A percentile compares a stretch with the other conserved stretches of the same genome.
These are phyloP conservation scores for Marmota monax DNA, from an alignment of 2,113 vertebrate genomes.

Conservation along the genomic window DNA sequence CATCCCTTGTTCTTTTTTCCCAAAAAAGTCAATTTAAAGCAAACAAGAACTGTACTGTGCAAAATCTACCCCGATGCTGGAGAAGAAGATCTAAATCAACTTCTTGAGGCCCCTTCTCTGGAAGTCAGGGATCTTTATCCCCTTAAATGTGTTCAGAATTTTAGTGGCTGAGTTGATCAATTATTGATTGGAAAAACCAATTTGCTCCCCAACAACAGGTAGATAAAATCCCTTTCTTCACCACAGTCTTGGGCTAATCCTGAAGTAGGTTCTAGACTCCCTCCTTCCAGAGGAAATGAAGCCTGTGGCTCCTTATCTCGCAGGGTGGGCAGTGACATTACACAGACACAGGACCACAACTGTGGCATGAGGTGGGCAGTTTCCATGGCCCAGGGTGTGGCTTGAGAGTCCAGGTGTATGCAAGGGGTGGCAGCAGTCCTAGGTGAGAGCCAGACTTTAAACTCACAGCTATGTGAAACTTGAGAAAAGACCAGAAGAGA, in stretches of 20 bases:
- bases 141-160: no score
- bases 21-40: not conserved
- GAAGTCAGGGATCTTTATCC: not conserved
- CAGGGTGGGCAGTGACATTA: not conserved
- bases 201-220: not conserved
- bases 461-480: no score
- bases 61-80: not conserved
- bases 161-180: not conserved
- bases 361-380: no score
- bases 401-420: not conserved
- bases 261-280: not conserved
- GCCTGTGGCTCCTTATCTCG: not conserved
- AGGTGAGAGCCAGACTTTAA: not conserved
- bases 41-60: not conserved
- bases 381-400: not conserved
- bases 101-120: not conserved
- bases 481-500: not conserved
- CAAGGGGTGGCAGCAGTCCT: rapidly evolving
- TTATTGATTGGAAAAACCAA: not conserved
- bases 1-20: not conserved
- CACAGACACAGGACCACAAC: not conserved
- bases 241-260: not conserved
- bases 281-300: not conserved
- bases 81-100: not conserved
- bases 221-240: not conserved